These are phyloP conservation scores for Blennius ocellaris DNA, from an alignment of 2,113 vertebrate genomes.

Conservation along the genomic window DNA sequence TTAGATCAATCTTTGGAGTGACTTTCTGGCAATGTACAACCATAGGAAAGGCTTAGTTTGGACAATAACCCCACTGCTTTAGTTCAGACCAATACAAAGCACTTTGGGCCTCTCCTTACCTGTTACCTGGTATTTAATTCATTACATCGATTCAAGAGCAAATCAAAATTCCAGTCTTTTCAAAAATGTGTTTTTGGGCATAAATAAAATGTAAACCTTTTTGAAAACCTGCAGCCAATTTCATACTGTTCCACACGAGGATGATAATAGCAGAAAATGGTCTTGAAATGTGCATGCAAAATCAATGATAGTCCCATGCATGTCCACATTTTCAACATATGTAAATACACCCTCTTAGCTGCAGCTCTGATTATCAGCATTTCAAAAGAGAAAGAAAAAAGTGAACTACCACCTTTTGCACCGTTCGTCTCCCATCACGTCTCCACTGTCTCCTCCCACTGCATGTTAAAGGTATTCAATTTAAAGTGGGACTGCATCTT, in stretches of 20 bases:
- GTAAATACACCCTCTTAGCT: neutral
- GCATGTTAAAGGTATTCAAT: slow-evolving; percentile 9
- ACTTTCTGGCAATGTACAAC: neutral
- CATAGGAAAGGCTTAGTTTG: neutral
- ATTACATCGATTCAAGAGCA: neutral
- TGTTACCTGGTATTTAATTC: neutral
- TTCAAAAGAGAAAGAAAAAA: slow-evolving; percentile 11
- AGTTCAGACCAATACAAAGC: neutral
- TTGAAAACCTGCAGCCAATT: neutral
- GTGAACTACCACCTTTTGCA: slow-evolving; percentile 7
- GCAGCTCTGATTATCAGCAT: neutral
- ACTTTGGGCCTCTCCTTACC: neutral
- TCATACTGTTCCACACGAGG: neutral
- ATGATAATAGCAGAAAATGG: neutral
- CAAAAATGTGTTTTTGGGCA: neutral
- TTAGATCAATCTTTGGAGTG: neutral
- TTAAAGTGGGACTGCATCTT: slow-evolving; percentile 8
- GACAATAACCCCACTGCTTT: neutral
- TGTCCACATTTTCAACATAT: slow-evolving; percentile 9
- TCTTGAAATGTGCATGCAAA: slow-evolving; percentile 1
- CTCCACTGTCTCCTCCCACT: slow-evolving; percentile 3
- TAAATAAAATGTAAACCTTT: too few species aligned
- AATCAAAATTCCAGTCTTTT: too few species aligned
- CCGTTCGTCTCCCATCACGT: slow-evolving; percentile 14
- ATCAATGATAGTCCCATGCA: slow-evolving; percentile 7